Evolutionary conservation across 2,113 vertebrate species (phyloP).

Genomic region (Ammodytes marinus): DNA sequence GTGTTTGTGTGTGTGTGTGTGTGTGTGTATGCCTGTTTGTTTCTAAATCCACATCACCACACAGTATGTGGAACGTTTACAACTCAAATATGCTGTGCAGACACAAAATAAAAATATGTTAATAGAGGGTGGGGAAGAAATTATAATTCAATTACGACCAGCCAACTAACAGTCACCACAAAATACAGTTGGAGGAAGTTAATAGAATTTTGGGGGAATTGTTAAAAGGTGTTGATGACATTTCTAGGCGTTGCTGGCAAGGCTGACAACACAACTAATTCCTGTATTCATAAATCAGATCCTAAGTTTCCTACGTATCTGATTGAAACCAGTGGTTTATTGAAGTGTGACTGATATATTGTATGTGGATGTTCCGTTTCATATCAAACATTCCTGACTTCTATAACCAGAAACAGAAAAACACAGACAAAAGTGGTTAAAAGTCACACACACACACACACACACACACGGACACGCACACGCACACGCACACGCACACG

Average conservation of each 20-base stretch:
- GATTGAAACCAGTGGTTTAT: not conserved
- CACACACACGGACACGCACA: not conserved
- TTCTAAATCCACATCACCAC: not conserved
- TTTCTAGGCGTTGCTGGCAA: too few species aligned
- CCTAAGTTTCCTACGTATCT: not conserved
- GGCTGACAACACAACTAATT: not conserved
- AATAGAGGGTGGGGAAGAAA: not conserved
- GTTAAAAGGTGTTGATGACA: not conserved
- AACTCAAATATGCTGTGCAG: not conserved
- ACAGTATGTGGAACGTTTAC: not conserved
- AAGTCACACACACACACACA: not conserved
- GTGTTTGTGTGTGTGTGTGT: not conserved
- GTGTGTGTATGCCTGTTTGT: not conserved
- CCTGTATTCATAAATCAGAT: not conserved
- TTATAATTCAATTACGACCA: not conserved
- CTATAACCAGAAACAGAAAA: slow-evolving; percentile 27
- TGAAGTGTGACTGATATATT: slow-evolving; percentile 22
- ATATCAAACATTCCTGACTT: slow-evolving; percentile 29
- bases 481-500: slow-evolving; percentile 13
- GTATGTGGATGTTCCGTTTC: slow-evolving; percentile 29
- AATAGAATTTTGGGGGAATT: not conserved
- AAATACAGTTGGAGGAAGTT: not conserved
- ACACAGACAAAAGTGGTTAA: slow-evolving; percentile 26
- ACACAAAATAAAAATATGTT: not conserved
- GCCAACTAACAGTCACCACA: not conserved